A percentile compares a stretch with the other conserved stretches of the same genome.
phyloP scores from a whole-genome alignment of 2,888 invertebrate species.

The Tineola bisselliella region DNA sequence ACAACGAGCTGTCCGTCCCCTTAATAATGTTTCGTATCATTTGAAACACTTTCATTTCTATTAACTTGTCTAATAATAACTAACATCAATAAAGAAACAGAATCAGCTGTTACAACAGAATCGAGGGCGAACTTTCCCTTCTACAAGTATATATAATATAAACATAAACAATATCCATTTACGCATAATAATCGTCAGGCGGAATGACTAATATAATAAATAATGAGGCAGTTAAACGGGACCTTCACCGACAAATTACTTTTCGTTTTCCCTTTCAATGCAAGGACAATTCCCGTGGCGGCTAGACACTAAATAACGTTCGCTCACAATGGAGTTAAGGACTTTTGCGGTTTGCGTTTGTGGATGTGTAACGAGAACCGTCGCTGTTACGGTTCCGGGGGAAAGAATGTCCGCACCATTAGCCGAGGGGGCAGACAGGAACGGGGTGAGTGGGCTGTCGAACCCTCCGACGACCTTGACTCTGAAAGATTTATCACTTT shows the following conservation, averaged over 20 bases:
- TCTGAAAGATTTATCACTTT: conserved; percentile 59
- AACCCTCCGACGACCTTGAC: conserved; percentile 64
- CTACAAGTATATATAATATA: no score
- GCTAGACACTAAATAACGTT: neutral
- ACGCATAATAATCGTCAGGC: neutral
- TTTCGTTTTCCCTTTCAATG: conserved; percentile 26
- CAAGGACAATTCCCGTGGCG: conserved; percentile 16
- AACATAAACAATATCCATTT: neutral
- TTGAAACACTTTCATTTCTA: no score
- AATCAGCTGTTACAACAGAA: neutral
- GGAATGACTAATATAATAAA: neutral
- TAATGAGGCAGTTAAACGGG: conserved; percentile 16
- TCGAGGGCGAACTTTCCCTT: conserved; percentile 1
- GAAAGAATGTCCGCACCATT: conserved; percentile 61
- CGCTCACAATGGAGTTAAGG: neutral
- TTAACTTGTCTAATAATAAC: no score
- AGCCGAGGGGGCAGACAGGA: conserved; percentile 42
- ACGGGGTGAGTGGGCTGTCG: conserved; percentile 63
- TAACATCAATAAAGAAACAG: neutral
- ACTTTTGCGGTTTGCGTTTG: conserved; percentile 4
- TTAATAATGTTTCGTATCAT: neutral
- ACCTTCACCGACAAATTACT: conserved; percentile 26
- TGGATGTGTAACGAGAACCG: neutral
- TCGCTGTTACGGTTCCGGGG: conserved; percentile 14
- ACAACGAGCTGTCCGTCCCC: conserved; percentile 15